Evolutionary conservation across 2,113 vertebrate genomes (phyloP), one percentile per base, ranked within the genome.

Genomic region (Steatornis caripensis): DNA sequence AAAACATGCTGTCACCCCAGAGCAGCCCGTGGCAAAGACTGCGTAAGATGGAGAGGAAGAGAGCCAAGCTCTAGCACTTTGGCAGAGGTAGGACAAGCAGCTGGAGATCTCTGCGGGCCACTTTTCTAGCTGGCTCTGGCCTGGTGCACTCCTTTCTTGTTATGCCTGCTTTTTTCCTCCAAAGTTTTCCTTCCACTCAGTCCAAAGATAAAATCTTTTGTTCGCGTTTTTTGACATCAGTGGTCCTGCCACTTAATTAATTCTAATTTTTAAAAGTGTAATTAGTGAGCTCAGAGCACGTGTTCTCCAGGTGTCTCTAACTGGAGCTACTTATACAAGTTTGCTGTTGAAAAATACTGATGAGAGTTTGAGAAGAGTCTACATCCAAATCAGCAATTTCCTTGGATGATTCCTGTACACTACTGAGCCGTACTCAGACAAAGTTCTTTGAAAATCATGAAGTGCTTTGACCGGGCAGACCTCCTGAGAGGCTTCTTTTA

Each of bases 251-350:
- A 16, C 37, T 55, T 79, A 30, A 6, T 61, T 70, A 34, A 55
- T 68, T 93, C 89, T 68, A 30, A 3, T 46, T 66, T 66, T 84
- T 46, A 75, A 49, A 57, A 55, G 20, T 49, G 29, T 46, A 80
- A 69, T 49, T 20, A 46, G 20, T 74, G 17, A 88, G 16, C 15
- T 69, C 43, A 70, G 57, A 55, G 64, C 6, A 34, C 5, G 1
- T 14, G 17, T 29, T 84, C 58, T 66, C n/a, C 43, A 61, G 36
- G 20, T 53, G 49, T 78, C 39, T 3, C 22, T 87, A 54, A 11
- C 15, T 58, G 30, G 34, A 66, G 20, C 22, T 65, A n/a, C 0
- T 0, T 49, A 8, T 49, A 49, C 7, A 57, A 4, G 3, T 26
- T 37, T 74, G 20, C 10, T 62, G 7, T 54, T 72, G 18, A 29